Evolutionary conservation across 2,797 vertebrate genomes (phyloP).

Genomic region (Mallotus villosus): DNA sequence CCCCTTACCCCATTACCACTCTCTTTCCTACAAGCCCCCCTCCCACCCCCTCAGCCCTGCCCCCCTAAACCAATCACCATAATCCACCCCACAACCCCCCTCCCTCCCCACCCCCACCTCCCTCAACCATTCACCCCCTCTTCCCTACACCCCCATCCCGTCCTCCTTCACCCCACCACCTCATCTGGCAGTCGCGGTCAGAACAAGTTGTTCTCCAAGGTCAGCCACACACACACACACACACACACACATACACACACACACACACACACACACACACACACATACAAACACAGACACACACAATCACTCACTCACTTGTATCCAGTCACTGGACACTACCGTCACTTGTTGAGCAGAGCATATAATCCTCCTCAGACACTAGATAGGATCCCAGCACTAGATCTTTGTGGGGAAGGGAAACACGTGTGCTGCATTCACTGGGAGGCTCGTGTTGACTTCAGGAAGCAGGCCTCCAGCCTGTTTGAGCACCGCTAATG

Average conservation of each 20-base stretch:
- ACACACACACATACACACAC: conserved; percentile 1
- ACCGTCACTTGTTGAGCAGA: no score
- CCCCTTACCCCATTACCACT: not conserved
- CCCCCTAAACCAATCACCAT: not conserved
- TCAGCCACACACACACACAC: not conserved
- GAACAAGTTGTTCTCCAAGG: no score
- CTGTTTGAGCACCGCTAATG: not conserved
- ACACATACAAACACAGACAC: not conserved
- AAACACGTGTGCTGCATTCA: no score
- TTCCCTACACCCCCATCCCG: not conserved
- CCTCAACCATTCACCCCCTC: not conserved
- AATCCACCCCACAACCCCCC: not conserved
- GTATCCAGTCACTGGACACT: no score
- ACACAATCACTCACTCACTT: conserved; percentile 1
- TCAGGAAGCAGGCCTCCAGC: conserved; percentile 1
- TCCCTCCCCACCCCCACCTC: not conserved
- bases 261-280: conserved; percentile 7
- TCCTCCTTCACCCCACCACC: not conserved
- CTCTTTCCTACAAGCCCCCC: not conserved
- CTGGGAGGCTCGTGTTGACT: not conserved
- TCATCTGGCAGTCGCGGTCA: not conserved
- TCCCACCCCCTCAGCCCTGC: not conserved
- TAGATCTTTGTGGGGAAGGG: no score
- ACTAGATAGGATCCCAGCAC: no score
- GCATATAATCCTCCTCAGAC: no score